phyloP scores from a whole-genome alignment of 2,888 invertebrate genomes.

The Eledona agricola region DNA sequence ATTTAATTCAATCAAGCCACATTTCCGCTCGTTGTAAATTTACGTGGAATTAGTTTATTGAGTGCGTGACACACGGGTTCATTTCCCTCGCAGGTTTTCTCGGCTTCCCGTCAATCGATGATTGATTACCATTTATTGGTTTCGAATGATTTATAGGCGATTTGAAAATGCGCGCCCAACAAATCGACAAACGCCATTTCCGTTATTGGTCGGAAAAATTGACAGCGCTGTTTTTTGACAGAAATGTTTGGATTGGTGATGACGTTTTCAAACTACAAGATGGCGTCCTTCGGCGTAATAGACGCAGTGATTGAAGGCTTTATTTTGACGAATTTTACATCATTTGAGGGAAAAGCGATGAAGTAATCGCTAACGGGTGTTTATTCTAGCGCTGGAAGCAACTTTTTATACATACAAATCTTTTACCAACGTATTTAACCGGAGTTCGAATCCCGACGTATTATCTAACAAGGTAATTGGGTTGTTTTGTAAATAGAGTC shows the following conservation, averaged over 20 bases:
- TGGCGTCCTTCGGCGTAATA: constrained; percentile 15
- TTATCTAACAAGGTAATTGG: constrained; percentile 36
- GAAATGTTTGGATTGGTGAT: constrained; percentile 12
- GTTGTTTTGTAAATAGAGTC: constrained; percentile 26
- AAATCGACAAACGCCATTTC: not conserved
- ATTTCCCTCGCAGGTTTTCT: too few species aligned
- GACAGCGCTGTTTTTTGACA: constrained; percentile 17
- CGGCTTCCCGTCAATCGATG: too few species aligned
- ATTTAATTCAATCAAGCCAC: constrained; percentile 23
- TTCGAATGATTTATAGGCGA: too few species aligned
- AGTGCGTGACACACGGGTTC: too few species aligned
- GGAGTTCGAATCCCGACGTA: constrained; percentile 6
- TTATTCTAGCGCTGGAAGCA: not conserved
- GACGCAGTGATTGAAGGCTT: constrained; percentile 15
- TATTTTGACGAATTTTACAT: constrained; percentile 17
- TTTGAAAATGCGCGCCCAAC: constrained; percentile 4
- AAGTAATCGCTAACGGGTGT: constrained; percentile 1
- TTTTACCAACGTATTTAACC: not conserved
- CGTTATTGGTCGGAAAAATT: constrained; percentile 12
- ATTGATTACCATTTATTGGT: too few species aligned
- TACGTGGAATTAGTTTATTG: too few species aligned
- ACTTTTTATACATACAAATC: constrained; percentile 3
- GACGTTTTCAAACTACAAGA: constrained; percentile 25
- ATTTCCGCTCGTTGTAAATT: constrained; percentile 22
- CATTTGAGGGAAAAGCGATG: constrained; percentile 11